These are phyloP conservation scores for Halcyon smyrnensis DNA, from an alignment of 2,797 vertebrate genomes.

Conservation along the genomic window DNA sequence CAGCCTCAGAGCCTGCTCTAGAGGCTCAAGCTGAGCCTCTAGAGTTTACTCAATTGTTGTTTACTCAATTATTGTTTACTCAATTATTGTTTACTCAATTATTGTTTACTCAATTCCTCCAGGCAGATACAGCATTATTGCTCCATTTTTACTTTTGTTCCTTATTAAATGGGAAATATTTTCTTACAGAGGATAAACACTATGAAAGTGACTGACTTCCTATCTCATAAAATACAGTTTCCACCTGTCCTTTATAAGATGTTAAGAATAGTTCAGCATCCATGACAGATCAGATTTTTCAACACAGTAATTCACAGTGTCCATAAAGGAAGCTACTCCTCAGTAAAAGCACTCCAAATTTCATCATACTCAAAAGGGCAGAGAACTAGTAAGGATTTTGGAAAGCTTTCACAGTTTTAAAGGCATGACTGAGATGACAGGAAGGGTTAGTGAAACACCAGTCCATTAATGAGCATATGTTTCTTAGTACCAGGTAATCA, in stretches of 20 bases:
- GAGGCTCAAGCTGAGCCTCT: neutral
- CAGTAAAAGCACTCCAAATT: neutral
- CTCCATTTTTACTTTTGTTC: neutral
- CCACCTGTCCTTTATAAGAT: neutral
- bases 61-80: too few species aligned
- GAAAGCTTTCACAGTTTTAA: neutral
- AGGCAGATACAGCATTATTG: neutral
- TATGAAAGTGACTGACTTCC: neutral
- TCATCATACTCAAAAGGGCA: neutral
- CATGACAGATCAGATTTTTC: neutral
- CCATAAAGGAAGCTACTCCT: neutral
- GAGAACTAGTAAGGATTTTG: neutral
- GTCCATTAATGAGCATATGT: neutral
- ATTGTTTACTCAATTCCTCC: neutral
- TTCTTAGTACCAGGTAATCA: neutral
- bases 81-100: too few species aligned
- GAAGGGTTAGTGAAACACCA: neutral
- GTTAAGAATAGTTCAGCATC: neutral
- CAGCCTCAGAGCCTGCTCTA: accelerated
- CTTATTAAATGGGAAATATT: neutral
- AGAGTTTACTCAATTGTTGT: too few species aligned
- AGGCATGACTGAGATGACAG: neutral
- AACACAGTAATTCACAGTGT: neutral
- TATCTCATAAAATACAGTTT: neutral
- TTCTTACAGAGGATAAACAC: neutral